These are phyloP conservation scores for Typhlichthys eigenmanni DNA, from an alignment of 2,797 vertebrate genomes.

Conservation along the genomic window DNA sequence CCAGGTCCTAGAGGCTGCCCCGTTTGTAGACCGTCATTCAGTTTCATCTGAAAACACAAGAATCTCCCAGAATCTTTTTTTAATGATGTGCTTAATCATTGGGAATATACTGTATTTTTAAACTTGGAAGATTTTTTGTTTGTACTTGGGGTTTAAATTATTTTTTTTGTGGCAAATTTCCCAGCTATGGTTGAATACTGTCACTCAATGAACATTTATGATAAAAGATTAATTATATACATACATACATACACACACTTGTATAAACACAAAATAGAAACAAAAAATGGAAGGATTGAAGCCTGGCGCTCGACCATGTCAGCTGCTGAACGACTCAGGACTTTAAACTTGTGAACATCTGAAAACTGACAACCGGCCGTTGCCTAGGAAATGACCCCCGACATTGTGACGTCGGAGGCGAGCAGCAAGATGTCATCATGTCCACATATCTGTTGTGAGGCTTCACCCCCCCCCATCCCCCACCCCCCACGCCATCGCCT, in stretches of 20 bases:
- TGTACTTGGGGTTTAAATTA: constrained; percentile 35
- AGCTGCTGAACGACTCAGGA: too few relatives aligned
- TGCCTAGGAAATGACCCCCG: too few relatives aligned
- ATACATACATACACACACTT: too few relatives aligned
- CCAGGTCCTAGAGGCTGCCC: too few relatives aligned
- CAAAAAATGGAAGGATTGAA: too few relatives aligned
- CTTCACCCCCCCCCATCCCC: constrained; percentile 15
- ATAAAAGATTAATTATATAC: constrained; percentile 61
- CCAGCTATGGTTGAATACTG: constrained; percentile 70
- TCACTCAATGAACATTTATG: constrained; percentile 81
- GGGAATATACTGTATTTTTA: constrained; percentile 88
- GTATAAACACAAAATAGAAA: too few relatives aligned
- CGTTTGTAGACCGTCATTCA: too few relatives aligned
- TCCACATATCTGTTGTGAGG: constrained; percentile 18
- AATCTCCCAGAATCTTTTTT: constrained; percentile 41
- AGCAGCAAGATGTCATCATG: background rate
- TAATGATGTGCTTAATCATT: constrained; percentile 89
- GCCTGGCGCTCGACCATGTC: too few relatives aligned
- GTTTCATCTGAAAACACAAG: constrained; percentile 45
- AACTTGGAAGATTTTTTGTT: constrained; percentile 45
- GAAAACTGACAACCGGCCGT: too few relatives aligned
- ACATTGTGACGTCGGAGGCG: too few relatives aligned
- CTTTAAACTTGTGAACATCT: too few relatives aligned
- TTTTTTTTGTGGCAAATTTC: constrained; percentile 81
- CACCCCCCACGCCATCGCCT: constrained; percentile 14